Evolutionary conservation across 2,888 invertebrate species (phyloP).

Genomic region (Gastrophysa polygoni): DNA sequence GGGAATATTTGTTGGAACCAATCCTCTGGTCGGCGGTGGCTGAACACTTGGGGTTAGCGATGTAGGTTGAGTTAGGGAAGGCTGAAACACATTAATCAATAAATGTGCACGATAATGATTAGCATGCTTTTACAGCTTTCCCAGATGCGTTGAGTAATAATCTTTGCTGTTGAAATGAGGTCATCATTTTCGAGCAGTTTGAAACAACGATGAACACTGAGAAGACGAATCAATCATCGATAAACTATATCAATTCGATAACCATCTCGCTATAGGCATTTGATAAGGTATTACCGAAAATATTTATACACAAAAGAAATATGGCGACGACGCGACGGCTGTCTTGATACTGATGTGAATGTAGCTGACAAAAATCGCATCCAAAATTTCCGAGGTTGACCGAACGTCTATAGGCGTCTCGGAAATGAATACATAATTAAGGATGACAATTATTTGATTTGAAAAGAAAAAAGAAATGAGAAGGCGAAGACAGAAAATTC

Average conservation of each 20-base stretch:
- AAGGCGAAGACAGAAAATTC: no score
- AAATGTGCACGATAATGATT: neutral
- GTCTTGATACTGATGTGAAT: no score
- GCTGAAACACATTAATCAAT: conserved; percentile 6
- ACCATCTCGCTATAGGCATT: neutral
- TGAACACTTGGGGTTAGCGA: conserved; percentile 19
- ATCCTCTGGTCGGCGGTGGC: conserved; percentile 16
- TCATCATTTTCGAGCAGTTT: conserved; percentile 49
- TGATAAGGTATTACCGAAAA: no score
- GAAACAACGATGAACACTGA: neutral
- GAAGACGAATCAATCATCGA: neutral
- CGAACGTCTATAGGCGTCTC: no score
- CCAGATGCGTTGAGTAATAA: conserved; percentile 39
- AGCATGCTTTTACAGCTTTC: conserved; percentile 28
- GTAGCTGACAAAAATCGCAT: no score
- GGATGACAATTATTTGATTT: no score
- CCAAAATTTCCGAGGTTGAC: no score
- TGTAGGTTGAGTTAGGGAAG: conserved; percentile 11
- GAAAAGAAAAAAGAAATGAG: no score
- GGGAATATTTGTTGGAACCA: conserved; percentile 14
- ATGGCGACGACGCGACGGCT: no score
- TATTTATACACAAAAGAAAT: no score
- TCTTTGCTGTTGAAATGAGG: conserved; percentile 53
- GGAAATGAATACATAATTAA: no score
- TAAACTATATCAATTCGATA: neutral